Conservation (phyloP, 2,888 invertebrate species). For the Mechanitis mazaeus region DNA sequence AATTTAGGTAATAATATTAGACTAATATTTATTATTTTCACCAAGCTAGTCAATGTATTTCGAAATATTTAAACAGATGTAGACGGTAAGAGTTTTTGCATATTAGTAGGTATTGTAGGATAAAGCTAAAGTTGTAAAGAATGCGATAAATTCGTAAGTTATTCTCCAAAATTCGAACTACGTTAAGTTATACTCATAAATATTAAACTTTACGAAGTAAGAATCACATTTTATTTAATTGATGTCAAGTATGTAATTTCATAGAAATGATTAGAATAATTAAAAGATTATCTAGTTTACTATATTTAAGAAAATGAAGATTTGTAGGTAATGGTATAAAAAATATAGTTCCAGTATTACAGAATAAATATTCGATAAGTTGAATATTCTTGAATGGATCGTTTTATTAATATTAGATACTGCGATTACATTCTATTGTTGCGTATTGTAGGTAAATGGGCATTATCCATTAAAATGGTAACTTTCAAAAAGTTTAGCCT, state of each 20-base stretch:
- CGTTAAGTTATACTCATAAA: too few species aligned
- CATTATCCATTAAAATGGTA: slow-evolving; percentile 49
- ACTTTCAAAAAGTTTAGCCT: slow-evolving; percentile 58
- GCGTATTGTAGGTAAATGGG: slow-evolving; percentile 42
- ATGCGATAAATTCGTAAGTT: not conserved
- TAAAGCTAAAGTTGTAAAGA: not conserved
- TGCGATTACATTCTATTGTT: slow-evolving; percentile 29
- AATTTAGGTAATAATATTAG: slow-evolving; percentile 17
- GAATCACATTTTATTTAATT: too few species aligned
- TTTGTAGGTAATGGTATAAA: too few species aligned
- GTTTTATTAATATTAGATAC: slow-evolving; percentile 40
- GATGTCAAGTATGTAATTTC: too few species aligned
- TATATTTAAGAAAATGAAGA: too few species aligned
- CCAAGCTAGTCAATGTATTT: slow-evolving; percentile 22
- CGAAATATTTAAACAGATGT: not conserved
- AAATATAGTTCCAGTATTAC: not conserved
- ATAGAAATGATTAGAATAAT: too few species aligned
- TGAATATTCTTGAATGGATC: not conserved
- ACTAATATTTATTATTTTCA: slow-evolving; percentile 19
- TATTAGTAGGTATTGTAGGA: not conserved
- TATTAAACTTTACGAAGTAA: too few species aligned
- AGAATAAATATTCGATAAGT: not conserved
- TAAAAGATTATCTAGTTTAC: too few species aligned
- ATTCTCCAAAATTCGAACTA: too few species aligned
- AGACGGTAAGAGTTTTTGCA: not conserved